Conservation (phyloP, 2,797 vertebrate species). For the Mormyrus hasselquistii region DNA sequence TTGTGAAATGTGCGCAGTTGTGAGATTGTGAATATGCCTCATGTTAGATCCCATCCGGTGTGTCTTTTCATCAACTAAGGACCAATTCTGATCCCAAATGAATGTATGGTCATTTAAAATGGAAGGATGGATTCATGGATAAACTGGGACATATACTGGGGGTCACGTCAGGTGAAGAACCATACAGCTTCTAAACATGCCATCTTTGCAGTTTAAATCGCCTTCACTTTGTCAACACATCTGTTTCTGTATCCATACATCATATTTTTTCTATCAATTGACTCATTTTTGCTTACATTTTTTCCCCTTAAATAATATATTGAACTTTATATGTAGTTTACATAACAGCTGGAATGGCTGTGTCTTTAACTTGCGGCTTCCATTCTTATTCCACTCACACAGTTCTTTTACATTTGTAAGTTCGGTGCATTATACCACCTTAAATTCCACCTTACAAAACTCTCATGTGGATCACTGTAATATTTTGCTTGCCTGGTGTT, state of each 20-base stretch:
- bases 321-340: not conserved
- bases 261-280: not conserved
- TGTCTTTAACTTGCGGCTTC: not conserved
- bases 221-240: not conserved
- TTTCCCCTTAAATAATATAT: not conserved
- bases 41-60: not conserved
- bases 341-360: not conserved
- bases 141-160: not conserved
- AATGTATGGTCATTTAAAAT: not conserved
- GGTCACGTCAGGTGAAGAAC: not conserved
- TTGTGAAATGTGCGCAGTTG: not conserved
- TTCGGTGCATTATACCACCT: not conserved
- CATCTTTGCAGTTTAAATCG: not conserved
- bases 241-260: not conserved
- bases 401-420: not conserved
- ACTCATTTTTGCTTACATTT: not conserved
- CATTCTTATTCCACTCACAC: slow-evolving; percentile 5
- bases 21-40: not conserved
- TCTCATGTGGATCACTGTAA: slow-evolving; percentile 24
- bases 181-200: not conserved
- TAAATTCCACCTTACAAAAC: not conserved
- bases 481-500: slow-evolving; percentile 60
- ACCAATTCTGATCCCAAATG: not conserved
- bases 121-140: not conserved
- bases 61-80: not conserved